These are phyloP conservation scores for Gymnocheta viridis DNA, from an alignment of 2,888 invertebrate species.

Conservation along the genomic window DNA sequence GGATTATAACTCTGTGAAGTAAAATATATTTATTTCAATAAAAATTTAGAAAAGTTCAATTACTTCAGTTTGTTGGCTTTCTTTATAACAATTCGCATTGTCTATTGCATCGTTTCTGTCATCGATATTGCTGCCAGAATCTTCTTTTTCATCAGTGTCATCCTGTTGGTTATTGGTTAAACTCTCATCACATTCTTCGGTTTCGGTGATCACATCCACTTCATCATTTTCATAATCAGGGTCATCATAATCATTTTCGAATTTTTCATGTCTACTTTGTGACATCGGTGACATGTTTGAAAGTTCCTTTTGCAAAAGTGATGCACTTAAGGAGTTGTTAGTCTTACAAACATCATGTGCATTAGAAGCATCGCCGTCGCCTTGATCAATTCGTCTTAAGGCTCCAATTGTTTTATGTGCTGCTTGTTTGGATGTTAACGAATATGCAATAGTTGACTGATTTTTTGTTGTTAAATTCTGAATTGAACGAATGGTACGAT, in stretches of 20 bases:
- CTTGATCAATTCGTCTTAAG: slow-evolving; percentile 69
- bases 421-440: slow-evolving; percentile 22
- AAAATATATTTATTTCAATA: neutral
- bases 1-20: slow-evolving; percentile 65
- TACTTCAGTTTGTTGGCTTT: slow-evolving; percentile 44
- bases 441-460: neutral
- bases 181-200: slow-evolving; percentile 45
- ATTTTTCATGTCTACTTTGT: slow-evolving; percentile 31
- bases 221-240: slow-evolving; percentile 65
- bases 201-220: slow-evolving; percentile 43
- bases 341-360: slow-evolving; percentile 31
- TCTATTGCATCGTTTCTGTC: slow-evolving; percentile 29
- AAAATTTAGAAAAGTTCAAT: neutral
- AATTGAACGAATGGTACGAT: slow-evolving; percentile 50
- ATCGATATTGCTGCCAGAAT: slow-evolving; percentile 47
- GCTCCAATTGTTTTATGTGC: slow-evolving; percentile 6
- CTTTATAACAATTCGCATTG: slow-evolving; percentile 25
- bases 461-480: slow-evolving; percentile 43
- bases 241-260: slow-evolving; percentile 65
- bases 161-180: slow-evolving; percentile 65
- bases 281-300: slow-evolving; percentile 27
- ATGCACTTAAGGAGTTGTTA: neutral
- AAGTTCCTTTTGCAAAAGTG: slow-evolving; percentile 22
- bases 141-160: slow-evolving; percentile 68
- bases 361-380: slow-evolving; percentile 70